phyloP scores from a whole-genome alignment of 1,140 invertebrate genomes.

The Ostrea edulis region DNA sequence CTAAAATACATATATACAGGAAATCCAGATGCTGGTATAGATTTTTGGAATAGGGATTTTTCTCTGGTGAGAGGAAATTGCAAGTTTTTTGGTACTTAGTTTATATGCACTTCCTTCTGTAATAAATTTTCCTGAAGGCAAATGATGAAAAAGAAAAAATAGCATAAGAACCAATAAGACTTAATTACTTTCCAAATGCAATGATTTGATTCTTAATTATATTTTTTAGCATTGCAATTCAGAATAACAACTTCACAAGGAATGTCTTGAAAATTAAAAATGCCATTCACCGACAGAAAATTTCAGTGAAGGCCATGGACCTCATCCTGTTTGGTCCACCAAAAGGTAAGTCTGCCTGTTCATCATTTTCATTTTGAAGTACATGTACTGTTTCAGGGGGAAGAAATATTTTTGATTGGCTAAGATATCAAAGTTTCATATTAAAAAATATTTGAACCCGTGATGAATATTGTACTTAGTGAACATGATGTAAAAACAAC shows the following conservation, averaged over 20 bases:
- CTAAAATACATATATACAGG: background rate
- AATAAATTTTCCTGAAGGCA: too few species aligned
- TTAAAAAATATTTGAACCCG: too few species aligned
- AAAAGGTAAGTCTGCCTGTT: slow-evolving; percentile 86
- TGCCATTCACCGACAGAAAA: slow-evolving; percentile 97
- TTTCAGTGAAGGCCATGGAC: slow-evolving; percentile 97
- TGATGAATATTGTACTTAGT: too few species aligned
- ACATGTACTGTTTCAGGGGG: background rate
- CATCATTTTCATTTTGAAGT: background rate
- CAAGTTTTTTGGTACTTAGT: too few species aligned
- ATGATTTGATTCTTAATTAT: background rate
- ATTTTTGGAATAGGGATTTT: background rate
- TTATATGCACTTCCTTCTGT: background rate
- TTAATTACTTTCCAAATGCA: background rate
- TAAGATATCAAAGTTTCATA: too few species aligned
- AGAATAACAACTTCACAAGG: slow-evolving; percentile 55
- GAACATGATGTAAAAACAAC: too few species aligned
- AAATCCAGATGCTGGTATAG: background rate
- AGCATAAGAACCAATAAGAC: too few species aligned
- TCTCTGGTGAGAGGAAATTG: background rate
- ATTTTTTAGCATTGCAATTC: slow-evolving; percentile 63
- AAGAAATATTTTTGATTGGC: too few species aligned
- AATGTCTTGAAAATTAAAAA: slow-evolving; percentile 95
- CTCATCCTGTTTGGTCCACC: slow-evolving; percentile 97
- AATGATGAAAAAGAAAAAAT: too few species aligned